Evolutionary conservation across 2,888 invertebrate genomes (phyloP).

Genomic region (Idaea aversata): DNA sequence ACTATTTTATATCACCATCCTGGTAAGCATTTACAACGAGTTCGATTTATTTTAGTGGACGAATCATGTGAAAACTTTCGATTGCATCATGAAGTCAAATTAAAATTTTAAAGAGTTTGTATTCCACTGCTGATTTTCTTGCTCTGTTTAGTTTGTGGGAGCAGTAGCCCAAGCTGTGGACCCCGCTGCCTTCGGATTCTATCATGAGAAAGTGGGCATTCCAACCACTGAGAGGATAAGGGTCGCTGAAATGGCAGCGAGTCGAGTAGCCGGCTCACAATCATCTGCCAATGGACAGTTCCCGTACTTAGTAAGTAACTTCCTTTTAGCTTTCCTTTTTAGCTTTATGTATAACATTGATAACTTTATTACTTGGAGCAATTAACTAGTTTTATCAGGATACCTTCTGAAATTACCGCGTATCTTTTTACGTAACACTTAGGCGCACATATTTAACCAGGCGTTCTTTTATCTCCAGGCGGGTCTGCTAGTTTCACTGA

Average conservation of each 20-base stretch:
- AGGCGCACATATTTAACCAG: background rate
- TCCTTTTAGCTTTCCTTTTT: background rate
- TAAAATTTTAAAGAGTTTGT: background rate
- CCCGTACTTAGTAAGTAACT: background rate
- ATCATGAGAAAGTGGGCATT: background rate
- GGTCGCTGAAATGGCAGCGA: background rate
- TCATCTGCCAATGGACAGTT: background rate
- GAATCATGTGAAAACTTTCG: too few relatives aligned
- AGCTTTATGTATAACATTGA: too few relatives aligned
- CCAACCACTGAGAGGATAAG: background rate
- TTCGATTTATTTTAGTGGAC: background rate
- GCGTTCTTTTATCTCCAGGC: slow-evolving; percentile 25
- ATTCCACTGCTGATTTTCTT: background rate
- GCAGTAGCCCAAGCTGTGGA: background rate
- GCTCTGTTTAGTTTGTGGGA: background rate
- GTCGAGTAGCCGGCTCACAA: background rate
- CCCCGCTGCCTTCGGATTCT: background rate
- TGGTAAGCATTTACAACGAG: background rate
- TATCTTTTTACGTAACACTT: too few relatives aligned
- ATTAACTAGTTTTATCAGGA: too few relatives aligned
- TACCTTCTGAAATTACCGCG: too few relatives aligned
- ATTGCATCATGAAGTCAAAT: too few relatives aligned
- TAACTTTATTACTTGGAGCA: too few relatives aligned
- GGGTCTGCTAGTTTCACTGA: slow-evolving; percentile 36
- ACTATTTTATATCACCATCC: background rate